A percentile compares a stretch with the other conserved stretches of the same genome.
These are phyloP conservation scores for Acanthopagrus latus DNA, from an alignment of 2,797 vertebrate species.

Conservation along the genomic window DNA sequence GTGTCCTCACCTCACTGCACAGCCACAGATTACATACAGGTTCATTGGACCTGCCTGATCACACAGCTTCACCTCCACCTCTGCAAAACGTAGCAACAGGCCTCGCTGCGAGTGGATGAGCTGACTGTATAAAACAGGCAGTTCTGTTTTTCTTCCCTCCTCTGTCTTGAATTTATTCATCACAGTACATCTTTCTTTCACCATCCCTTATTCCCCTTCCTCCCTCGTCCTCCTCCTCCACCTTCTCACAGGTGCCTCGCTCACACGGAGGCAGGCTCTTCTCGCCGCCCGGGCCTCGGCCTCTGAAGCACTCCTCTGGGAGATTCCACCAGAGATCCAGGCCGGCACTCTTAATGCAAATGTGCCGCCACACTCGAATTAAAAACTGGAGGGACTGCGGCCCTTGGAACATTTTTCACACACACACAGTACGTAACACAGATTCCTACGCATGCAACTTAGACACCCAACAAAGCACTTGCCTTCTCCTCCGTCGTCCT, in stretches of 20 bases:
- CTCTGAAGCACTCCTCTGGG: constrained; percentile 83
- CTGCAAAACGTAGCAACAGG: constrained; percentile 16
- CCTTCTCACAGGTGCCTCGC: constrained; percentile 71
- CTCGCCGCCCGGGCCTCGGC: constrained; percentile 65
- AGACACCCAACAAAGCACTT: constrained; percentile 62
- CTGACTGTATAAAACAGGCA: constrained; percentile 14
- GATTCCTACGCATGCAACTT: constrained; percentile 50
- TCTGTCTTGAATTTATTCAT: constrained; percentile 53
- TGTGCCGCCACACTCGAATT: constrained; percentile 63
- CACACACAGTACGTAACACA: constrained; percentile 39
- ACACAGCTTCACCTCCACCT: constrained; percentile 27
- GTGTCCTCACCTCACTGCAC: constrained; percentile 46
- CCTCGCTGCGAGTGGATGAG: constrained; percentile 33
- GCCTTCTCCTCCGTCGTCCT: constrained; percentile 65
- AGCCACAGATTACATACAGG: constrained; percentile 5
- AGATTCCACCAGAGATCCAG: constrained; percentile 58
- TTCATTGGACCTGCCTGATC: constrained; percentile 30
- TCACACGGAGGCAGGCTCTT: constrained; percentile 54
- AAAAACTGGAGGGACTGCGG: constrained; percentile 64
- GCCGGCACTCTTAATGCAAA: constrained; percentile 76
- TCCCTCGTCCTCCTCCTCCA: constrained; percentile 36
- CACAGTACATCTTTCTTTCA: constrained; percentile 24
- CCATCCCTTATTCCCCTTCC: constrained; percentile 20
- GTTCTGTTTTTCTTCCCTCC: background rate
- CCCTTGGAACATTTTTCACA: constrained; percentile 62